Evolutionary conservation across 2,113 vertebrate species (phyloP), one percentile per base, ranked within the genome.

Genomic region (Paramormyrops kingsleyae): DNA sequence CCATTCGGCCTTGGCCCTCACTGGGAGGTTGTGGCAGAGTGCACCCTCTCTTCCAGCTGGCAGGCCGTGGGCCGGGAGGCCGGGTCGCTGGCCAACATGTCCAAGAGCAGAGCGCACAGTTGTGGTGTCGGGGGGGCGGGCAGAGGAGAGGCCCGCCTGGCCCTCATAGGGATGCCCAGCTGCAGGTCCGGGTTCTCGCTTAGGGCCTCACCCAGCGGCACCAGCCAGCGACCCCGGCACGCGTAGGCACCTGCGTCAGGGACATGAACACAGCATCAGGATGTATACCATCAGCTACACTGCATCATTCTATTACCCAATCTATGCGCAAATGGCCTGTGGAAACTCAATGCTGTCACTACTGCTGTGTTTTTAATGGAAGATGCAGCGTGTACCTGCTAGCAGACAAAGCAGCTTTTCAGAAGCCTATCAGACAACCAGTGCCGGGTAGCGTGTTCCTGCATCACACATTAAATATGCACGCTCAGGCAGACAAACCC

Each of bases 111-210:
- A 91, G 95, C 91, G 91, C 97, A 97, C 94, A 96, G 95, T 59
- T 96, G 96, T 80, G 97, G 97, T 89, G 97, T 93, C 0, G 95
- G 95, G 59, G 95, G 91, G 8, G 94, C 92, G 0, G 94, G 95
- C 91, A 95, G 92, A 2, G 94, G 97, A 93, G 98, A 97, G 89
- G 97, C 97, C 92, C 97, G 97, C 93, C 97, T 97, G 93, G 96
- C 97, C 95, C 97, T 98, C 95, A 97, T 97, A 47, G 98, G 99
- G 95, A 99, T 98, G 91, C 96, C 96, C 95, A 99, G 94, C 96
- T 97, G 97, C 96, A 99, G 97, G 94, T 97, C 97, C 87, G 97
- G 96, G 91, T 99, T 99, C 94, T 99, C 97, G 95, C 97, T 98
- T 95, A 99, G 94, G 47, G 98, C 98, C 92, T 98, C 98, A 42